Percentiles rank a stretch among this genome's conserved stretches.
Evolutionary conservation across 2,113 vertebrate genomes (phyloP).

Genomic region (Propithecus coquereli): DNA sequence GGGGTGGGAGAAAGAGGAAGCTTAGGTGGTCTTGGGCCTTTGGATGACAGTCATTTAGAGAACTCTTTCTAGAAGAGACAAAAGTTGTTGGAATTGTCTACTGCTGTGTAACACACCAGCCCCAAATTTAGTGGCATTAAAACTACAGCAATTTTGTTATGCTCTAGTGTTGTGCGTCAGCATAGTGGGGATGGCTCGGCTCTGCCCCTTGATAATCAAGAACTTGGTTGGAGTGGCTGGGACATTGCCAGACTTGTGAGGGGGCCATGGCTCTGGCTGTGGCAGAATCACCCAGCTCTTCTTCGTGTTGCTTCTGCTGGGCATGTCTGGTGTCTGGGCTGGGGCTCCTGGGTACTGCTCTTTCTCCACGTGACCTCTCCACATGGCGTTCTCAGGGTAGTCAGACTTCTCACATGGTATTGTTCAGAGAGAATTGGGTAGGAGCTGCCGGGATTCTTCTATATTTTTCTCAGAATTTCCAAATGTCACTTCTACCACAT

Average conservation of each 20-base stretch:
- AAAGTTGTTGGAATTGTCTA: background rate
- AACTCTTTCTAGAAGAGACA: conserved; percentile 23
- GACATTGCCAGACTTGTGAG: background rate
- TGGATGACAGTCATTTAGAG: conserved; percentile 13
- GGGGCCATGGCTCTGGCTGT: background rate
- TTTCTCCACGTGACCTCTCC: background rate
- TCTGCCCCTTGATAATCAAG: background rate
- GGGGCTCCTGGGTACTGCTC: background rate
- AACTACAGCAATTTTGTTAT: background rate
- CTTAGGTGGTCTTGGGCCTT: background rate
- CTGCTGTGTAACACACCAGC: background rate
- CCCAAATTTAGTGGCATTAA: background rate
- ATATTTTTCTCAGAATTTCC: background rate
- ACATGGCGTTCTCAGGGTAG: background rate
- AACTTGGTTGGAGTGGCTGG: background rate
- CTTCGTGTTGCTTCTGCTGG: background rate
- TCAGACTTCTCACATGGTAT: background rate
- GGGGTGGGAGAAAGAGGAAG: conserved; percentile 17
- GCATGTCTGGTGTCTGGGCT: background rate
- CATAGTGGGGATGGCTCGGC: background rate
- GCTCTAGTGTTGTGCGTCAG: background rate
- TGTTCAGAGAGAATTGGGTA: background rate
- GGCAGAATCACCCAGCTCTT: background rate
- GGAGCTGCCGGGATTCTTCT: background rate
- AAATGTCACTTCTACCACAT: background rate